Base-by-base conservation (phyloP, 2,113 vertebrate species). In the Phrynocephalus versicolor region DNA sequence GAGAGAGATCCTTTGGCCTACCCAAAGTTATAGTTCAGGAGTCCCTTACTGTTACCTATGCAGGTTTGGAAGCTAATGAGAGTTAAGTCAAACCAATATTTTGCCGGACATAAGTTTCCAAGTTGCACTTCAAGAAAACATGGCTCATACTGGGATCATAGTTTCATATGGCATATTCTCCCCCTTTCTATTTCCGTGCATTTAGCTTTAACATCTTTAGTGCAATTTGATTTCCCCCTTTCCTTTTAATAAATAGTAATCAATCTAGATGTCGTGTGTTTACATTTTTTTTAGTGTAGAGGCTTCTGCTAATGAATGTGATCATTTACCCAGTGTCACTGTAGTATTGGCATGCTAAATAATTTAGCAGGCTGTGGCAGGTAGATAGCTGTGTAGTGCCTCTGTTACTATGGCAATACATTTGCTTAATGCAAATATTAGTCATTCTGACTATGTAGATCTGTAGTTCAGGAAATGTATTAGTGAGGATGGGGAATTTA, bases 331-430 rank as follows among this genome's bases (percentile, higher is more conserved):
- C 83, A 64, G 73, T 95, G 94, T 93, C 93, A 91, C 90, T 91
- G 88, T 91, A 92, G 92, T 94, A 88, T 86, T 92, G 93, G 89
- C 88, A 90, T 80, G 82, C 86, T 96, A 94, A 97, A 96, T 96
- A 96, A 96, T 95, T 95, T 93, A 96, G 93, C 30, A 88, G 90
- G 84, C 92, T 90, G 86, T 93, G 92, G 90, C 93, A 96, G 94
- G 93, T 96, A 95, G 93, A 93, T 35, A 80, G 90, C 90, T 93
- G 88, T 90, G 81, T 79, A 85, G 87, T 93, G 77, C 88, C 89
- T 95, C 2, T 94, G 95, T 96, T 96, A 94, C 96, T 93, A 95
- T 96, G 93, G 95, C 82, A 93, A 95, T 96, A 88, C 83, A 89
- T 95, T 96, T 95, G 92, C 91, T 95, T 95, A 93, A 95, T 94